phyloP scores from a whole-genome alignment of 2,888 invertebrate genomes.

The Lepidochitona cinerea region DNA sequence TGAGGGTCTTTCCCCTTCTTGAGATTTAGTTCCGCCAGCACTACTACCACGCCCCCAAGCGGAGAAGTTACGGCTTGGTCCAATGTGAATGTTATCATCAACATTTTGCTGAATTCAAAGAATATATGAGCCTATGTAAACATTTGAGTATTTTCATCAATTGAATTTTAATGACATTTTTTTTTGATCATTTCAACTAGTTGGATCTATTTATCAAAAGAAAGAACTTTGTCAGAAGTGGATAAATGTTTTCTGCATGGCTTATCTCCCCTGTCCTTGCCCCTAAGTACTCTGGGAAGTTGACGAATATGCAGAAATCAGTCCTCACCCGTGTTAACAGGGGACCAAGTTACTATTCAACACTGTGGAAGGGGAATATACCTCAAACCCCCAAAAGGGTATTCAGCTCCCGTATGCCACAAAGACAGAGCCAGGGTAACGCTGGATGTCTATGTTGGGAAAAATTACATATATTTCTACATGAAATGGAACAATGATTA shows the following conservation, averaged over 20 bases:
- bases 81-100: conserved; percentile 69
- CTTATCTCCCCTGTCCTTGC: conserved; percentile 1
- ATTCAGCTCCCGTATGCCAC: conserved; percentile 5
- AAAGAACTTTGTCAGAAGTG: too few relatives aligned
- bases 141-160: too few relatives aligned
- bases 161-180: too few relatives aligned
- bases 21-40: conserved; percentile 53
- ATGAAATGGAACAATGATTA: too few relatives aligned
- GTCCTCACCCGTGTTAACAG: neutral
- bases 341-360: neutral
- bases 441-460: neutral
- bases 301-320: neutral
- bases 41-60: conserved; percentile 69
- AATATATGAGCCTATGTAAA: too few relatives aligned
- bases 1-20: conserved; percentile 58
- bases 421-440: conserved; percentile 10
- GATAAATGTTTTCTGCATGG: neutral
- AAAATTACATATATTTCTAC: too few relatives aligned
- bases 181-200: too few relatives aligned
- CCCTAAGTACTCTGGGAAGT: conserved; percentile 7
- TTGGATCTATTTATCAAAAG: too few relatives aligned
- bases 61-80: conserved; percentile 61
- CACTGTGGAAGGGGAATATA: conserved; percentile 10
- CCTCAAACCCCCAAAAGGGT: neutral
- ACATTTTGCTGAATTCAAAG: conserved; percentile 45